phyloP scores from a whole-genome alignment of 2,888 invertebrate species.

The Belgica antarctica region DNA sequence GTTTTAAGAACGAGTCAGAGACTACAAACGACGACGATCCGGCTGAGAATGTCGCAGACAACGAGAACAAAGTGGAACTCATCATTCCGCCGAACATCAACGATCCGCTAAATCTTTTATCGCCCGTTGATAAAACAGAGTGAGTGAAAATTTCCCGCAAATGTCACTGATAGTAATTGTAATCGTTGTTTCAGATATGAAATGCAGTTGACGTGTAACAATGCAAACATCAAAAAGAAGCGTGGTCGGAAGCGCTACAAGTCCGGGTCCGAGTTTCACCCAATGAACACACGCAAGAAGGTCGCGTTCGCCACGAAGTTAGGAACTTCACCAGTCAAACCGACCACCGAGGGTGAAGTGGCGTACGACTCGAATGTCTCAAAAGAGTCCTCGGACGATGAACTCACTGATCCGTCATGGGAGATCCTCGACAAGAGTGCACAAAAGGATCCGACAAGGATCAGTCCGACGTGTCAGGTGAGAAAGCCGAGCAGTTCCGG shows the following conservation, averaged over 20 bases:
- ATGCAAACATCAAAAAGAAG: slow-evolving; percentile 64
- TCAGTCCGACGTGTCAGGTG: slow-evolving; percentile 59
- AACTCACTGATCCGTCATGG: slow-evolving; percentile 29
- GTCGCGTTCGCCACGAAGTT: slow-evolving; percentile 53
- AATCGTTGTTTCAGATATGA: slow-evolving; percentile 63
- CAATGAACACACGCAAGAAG: slow-evolving; percentile 49
- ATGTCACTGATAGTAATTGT: no score
- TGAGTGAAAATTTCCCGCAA: no score
- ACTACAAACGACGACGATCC: not conserved
- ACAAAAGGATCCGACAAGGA: slow-evolving; percentile 89
- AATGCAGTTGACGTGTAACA: slow-evolving; percentile 65
- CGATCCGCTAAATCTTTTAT: slow-evolving; percentile 85
- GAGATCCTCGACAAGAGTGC: slow-evolving; percentile 76
- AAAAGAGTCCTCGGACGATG: slow-evolving; percentile 52
- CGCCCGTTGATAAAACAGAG: slow-evolving; percentile 75
- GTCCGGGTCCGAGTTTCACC: slow-evolving; percentile 41
- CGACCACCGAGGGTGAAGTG: not conserved
- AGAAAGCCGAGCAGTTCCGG: slow-evolving; percentile 52
- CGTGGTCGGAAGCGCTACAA: slow-evolving; percentile 55
- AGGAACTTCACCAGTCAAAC: slow-evolving; percentile 15
- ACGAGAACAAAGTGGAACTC: slow-evolving; percentile 72
- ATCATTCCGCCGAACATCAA: slow-evolving; percentile 89
- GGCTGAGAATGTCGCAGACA: slow-evolving; percentile 4
- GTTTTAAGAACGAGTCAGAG: slow-evolving; percentile 39
- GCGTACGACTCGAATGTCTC: slow-evolving; percentile 51